Base-by-base conservation (phyloP, 2,888 invertebrate species). In the Nomada fucata region DNA sequence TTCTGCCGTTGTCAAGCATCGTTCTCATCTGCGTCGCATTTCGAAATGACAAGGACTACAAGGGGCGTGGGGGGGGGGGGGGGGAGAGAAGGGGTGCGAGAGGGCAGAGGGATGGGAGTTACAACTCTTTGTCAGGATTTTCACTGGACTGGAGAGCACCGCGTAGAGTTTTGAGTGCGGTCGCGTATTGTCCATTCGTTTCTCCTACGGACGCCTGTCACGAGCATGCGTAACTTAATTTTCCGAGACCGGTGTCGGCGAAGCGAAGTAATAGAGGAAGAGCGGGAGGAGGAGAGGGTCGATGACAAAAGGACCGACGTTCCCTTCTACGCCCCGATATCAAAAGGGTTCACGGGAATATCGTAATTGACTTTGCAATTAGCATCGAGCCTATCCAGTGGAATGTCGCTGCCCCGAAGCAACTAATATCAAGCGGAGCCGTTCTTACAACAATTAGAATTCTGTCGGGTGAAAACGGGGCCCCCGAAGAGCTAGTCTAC, bases 281-380 rank as follows among this genome's bases (percentile, higher is more conserved):
- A 26, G 68, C 1, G 13, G 47, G 15, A 60, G 59, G 50, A 47
- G 70, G 60, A 74, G 71, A 75, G 75, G 55, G 44, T 20, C 52
- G 80, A 87, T 63, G 84, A 88, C 82, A 88, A 87, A 85, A 86
- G 85, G 63, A 72, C 63, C 71, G 72, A 52, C 65, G 75, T 70
- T 79, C 86, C 78, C 79, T 85, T 79, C 76, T 67, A 69, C 86
- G 71, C 86, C 73, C n/a, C 64, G 73, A 81, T 86, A 85, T 88
- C 86, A 86, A 87, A 86, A 83, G 88, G 87, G 73, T 82, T 82
- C 84, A 55, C 78, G 68, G 81, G 81, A 82, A 86, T 85, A 85
- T 87, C 88, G 84, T 91, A 91, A 91, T 90, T 91, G 90, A 90
- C 90, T 90, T 90, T 88, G 86, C 89, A 89, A 89, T 89, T 89